Evolutionary conservation across 1,140 invertebrate species (phyloP), one percentile per base, ranked within the genome.

Genomic region (Pseudachorutes palmiensis): DNA sequence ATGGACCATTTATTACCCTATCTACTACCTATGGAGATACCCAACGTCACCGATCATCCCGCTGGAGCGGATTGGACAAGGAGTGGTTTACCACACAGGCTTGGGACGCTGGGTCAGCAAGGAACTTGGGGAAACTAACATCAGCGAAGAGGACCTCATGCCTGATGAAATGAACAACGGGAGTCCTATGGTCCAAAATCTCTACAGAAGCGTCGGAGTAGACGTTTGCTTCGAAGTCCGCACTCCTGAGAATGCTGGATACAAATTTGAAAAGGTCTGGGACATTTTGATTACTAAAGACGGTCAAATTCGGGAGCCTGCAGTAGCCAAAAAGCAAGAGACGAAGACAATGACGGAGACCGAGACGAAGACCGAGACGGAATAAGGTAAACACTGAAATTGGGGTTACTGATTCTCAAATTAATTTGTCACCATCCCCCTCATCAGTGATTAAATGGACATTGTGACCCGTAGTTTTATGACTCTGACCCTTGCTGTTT

Each of bases 251-350:
- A 22, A 57, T 57, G 24, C 5, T 12, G 9, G 5, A 57, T 57
- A 57, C 51, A 57, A 57, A 24, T 57, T 57, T 26, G 51, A 57
- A 57, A 14, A 26, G 24, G 26, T 24, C 24, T 57, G 51, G 51
- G 51, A 57, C 5, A n/a, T 57, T 24, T 22, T 60, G 5, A 3
- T 60, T 16, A 32, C 2, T 5, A 60, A 30, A 30, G 58, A 9
- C 14, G 26, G 26, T 60, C 5, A 14, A 5, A 9, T 57, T 57
- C 24, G 24, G 5, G 14, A 57, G 9, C 51, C 51, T 57, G 51
- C 24, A 24, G n/a, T n/a, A n/a, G n/a, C n/a, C n/a, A n/a, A n/a
- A n/a, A n/a, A n/a, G n/a, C n/a, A n/a, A n/a, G n/a, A n/a, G n/a
- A n/a, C n/a, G n/a, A n/a, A n/a, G n/a, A n/a, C n/a, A n/a, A n/a